A percentile compares a stretch with the other conserved stretches of the same genome.
phyloP scores from a whole-genome alignment of 2,888 invertebrate genomes.

The Lottia scabra region DNA sequence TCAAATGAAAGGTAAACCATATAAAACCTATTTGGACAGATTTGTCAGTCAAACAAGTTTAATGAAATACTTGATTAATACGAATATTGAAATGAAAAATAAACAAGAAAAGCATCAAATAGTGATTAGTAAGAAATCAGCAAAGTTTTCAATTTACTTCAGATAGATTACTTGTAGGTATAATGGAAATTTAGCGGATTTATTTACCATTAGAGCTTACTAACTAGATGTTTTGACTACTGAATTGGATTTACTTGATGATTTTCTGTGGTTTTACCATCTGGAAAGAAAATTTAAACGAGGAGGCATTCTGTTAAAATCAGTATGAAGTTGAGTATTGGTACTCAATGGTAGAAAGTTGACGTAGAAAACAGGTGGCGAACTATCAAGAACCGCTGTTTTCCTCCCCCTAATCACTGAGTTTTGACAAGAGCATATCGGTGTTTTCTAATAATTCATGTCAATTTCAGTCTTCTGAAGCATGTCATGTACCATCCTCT shows the following conservation, averaged over 20 bases:
- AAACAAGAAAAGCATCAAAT: too few relatives aligned
- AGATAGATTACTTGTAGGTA: too few relatives aligned
- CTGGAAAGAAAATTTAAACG: not conserved
- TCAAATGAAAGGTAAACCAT: too few relatives aligned
- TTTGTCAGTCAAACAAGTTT: too few relatives aligned
- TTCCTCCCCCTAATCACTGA: not conserved
- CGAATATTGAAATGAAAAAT: too few relatives aligned
- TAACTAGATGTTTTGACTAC: not conserved
- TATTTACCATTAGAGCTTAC: not conserved
- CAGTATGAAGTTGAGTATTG: not conserved
- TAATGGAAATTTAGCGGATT: not conserved
- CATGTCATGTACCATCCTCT: not conserved
- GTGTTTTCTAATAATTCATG: slow-evolving; percentile 4
- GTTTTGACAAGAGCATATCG: slow-evolving; percentile 3
- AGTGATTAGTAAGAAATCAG: too few relatives aligned
- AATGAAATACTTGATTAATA: too few relatives aligned
- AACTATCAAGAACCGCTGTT: not conserved
- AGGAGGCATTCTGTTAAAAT: not conserved
- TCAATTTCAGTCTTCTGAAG: not conserved
- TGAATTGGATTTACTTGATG: not conserved
- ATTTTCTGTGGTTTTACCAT: not conserved
- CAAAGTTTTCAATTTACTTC: too few relatives aligned
- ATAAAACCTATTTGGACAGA: too few relatives aligned
- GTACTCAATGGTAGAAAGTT: not conserved
- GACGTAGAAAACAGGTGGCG: not conserved